Conservation (phyloP, 2,797 vertebrate species). For the Falco berigora region DNA sequence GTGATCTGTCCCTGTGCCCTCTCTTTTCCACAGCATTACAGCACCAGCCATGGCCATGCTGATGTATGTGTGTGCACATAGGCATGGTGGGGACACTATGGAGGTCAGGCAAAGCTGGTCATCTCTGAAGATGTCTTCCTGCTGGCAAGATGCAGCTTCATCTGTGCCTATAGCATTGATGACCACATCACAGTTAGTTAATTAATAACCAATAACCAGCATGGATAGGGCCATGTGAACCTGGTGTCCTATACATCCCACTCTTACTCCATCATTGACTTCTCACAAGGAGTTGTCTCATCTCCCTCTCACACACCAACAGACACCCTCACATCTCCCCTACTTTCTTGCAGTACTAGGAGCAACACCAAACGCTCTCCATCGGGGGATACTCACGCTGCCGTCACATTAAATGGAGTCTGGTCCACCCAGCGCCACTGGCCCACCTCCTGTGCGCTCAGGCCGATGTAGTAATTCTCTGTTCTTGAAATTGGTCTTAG, state of each 20-base stretch:
- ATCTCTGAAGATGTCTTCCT: neutral
- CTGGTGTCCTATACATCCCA: neutral
- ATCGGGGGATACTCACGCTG: neutral
- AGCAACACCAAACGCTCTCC: neutral
- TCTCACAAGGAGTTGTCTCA: neutral
- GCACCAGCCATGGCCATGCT: neutral
- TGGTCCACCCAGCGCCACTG: neutral
- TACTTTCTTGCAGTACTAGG: neutral
- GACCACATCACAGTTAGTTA: neutral
- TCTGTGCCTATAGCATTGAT: neutral
- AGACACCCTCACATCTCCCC: neutral
- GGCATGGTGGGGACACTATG: too few species aligned
- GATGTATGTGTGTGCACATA: fast-evolving
- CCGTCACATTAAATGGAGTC: neutral
- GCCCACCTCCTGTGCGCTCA: neutral
- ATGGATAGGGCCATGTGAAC: fast-evolving
- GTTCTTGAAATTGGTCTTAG: fast-evolving
- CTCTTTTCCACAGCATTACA: neutral
- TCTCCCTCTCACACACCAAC: neutral
- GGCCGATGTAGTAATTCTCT: neutral
- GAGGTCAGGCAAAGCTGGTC: neutral
- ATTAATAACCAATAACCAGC: neutral
- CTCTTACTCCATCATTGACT: neutral
- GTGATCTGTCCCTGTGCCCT: neutral
- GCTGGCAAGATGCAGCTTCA: neutral